phyloP scores from a whole-genome alignment of 2,113 vertebrate species.

The Xyliphius kryptos region DNA sequence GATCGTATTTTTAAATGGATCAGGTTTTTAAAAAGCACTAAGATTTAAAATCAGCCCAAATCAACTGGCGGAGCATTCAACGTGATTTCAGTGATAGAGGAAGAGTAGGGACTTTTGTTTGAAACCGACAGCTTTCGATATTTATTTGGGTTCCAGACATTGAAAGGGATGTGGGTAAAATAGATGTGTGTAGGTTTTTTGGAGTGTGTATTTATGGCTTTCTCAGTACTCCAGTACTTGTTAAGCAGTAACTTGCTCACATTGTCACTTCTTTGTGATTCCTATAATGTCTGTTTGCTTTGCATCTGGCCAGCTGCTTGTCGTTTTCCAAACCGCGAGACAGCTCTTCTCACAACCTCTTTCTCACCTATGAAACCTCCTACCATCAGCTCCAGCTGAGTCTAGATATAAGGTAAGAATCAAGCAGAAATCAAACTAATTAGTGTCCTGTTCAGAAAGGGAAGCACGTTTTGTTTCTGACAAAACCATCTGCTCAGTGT shows the following conservation, averaged over 20 bases:
- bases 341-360: constrained; percentile 23
- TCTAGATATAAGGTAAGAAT: neutral
- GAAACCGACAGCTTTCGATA: neutral
- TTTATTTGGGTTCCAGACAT: neutral
- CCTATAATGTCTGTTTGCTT: constrained; percentile 6
- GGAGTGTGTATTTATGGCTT: constrained; percentile 12
- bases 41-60: neutral
- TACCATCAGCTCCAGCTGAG: neutral
- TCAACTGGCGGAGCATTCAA: neutral
- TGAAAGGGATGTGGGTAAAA: neutral
- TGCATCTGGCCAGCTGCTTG: neutral
- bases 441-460: neutral
- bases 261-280: constrained; percentile 8
- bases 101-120: neutral
- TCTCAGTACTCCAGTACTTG: constrained; percentile 2
- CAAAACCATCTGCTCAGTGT: constrained; percentile 30
- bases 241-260: neutral
- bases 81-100: neutral
- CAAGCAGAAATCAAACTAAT: neutral
- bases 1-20: too few relatives aligned
- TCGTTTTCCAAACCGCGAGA: constrained; percentile 6
- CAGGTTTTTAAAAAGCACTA: too few relatives aligned
- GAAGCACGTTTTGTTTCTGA: constrained; percentile 1
- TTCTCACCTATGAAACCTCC: constrained; percentile 17
- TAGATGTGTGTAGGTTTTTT: neutral